Conservation (phyloP, 1,140 invertebrate genomes). For the Halesus radiatus region DNA sequence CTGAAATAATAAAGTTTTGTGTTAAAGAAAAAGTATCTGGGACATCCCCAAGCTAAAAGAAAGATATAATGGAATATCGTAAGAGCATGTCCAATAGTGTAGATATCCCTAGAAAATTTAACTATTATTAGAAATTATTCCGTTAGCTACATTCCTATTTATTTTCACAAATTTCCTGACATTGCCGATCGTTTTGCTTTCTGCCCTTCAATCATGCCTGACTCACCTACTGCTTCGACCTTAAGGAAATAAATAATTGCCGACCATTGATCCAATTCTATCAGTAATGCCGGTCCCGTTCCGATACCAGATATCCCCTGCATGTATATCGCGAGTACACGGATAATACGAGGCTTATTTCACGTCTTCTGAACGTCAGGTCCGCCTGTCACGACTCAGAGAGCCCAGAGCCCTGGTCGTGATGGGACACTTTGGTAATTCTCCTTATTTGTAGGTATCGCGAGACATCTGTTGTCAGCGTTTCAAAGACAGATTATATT, state of each 20-base stretch:
- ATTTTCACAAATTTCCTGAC: background rate
- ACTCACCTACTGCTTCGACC: background rate
- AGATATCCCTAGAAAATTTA: background rate
- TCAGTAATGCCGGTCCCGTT: constrained; percentile 10
- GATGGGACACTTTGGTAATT: constrained; percentile 30
- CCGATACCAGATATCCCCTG: constrained; percentile 15
- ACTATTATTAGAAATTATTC: background rate
- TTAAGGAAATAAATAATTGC: constrained; percentile 20
- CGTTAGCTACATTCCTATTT: background rate
- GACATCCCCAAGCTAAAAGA: too few species aligned
- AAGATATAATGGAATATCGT: background rate
- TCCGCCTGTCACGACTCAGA: constrained; percentile 9
- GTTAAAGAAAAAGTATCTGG: too few species aligned
- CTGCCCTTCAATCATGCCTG: background rate
- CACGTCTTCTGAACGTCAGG: constrained; percentile 1
- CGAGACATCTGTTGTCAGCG: background rate
- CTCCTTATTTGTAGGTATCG: constrained; percentile 4
- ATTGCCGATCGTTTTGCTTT: background rate
- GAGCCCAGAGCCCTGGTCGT: constrained; percentile 2
- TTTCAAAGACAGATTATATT: background rate
- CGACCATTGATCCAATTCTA: constrained; percentile 12
- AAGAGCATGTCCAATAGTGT: background rate
- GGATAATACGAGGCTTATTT: background rate
- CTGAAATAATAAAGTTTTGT: too few species aligned
- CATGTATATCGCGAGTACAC: background rate